These are phyloP conservation scores for Fundulus diaphanus DNA, from an alignment of 2,797 vertebrate species.

Conservation along the genomic window DNA sequence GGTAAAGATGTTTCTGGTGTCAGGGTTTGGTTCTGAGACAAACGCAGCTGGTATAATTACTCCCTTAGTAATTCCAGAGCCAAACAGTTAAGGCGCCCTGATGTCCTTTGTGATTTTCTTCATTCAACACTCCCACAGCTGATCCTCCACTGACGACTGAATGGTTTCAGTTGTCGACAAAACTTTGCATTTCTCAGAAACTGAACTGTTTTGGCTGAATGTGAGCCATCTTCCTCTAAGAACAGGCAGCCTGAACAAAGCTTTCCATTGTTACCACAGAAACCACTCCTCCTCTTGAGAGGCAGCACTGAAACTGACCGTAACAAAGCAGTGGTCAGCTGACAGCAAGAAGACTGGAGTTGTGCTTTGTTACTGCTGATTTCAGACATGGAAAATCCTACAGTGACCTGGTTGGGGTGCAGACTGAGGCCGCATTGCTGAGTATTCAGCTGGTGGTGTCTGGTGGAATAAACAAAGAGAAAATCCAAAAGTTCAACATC, in stretches of 20 bases:
- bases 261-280: not conserved
- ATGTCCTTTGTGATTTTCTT: not conserved
- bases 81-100: not conserved
- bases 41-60: not conserved
- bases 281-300: not conserved
- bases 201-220: not conserved
- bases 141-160: not conserved
- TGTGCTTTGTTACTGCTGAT: conserved; percentile 34
- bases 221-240: not conserved
- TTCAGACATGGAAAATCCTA: conserved; percentile 22
- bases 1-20: not conserved
- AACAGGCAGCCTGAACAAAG: not conserved
- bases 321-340: conserved; percentile 2
- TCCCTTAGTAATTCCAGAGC: not conserved
- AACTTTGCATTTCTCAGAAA: not conserved
- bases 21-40: conserved; percentile 17
- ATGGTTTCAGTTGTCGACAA: not conserved
- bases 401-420: conserved; percentile 7
- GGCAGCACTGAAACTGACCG: conserved; percentile 14
- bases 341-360: not conserved
- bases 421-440: not conserved
- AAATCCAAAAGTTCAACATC: not conserved
- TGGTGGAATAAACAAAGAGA: conserved; percentile 25
- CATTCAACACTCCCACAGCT: not conserved
- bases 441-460: conserved; percentile 25